These are phyloP conservation scores for Hyalella azteca DNA, from an alignment of 2,888 invertebrate species.

Conservation along the genomic window DNA sequence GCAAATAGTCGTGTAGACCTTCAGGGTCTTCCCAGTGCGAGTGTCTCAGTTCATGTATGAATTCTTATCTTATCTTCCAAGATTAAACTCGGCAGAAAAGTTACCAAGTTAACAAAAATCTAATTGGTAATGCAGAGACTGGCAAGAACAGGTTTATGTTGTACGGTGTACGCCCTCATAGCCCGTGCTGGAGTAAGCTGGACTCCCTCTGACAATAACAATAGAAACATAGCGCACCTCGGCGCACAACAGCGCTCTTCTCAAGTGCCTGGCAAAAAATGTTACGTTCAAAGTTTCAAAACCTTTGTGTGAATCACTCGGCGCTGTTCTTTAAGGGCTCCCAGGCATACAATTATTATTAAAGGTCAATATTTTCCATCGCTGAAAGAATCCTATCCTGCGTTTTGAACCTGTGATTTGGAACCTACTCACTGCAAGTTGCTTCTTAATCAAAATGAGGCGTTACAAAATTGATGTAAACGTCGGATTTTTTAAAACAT, in stretches of 20 bases:
- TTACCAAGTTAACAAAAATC: not conserved
- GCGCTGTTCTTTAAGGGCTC: too few species aligned
- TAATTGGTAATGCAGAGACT: not conserved
- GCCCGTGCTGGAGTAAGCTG: conserved; percentile 1
- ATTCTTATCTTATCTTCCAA: not conserved
- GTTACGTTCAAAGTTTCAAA: too few species aligned
- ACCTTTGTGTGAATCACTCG: too few species aligned
- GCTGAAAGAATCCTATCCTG: too few species aligned
- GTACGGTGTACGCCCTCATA: conserved; percentile 11
- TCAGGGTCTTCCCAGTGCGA: not conserved
- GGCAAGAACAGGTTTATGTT: conserved; percentile 24
- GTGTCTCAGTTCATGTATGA: not conserved
- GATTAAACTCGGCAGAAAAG: not conserved
- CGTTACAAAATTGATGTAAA: too few species aligned
- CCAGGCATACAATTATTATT: too few species aligned
- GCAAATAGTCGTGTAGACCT: not conserved
- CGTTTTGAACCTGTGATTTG: too few species aligned
- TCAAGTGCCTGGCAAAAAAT: too few species aligned
- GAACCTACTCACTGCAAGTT: too few species aligned
- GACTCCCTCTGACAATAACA: not conserved
- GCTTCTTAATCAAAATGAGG: too few species aligned
- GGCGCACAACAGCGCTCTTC: not conserved
- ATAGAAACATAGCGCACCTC: conserved; percentile 5
- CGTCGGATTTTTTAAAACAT: too few species aligned
- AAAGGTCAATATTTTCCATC: too few species aligned